phyloP scores from a whole-genome alignment of 53 echinoderm and acorn worm species.

The Henricia sp. region DNA sequence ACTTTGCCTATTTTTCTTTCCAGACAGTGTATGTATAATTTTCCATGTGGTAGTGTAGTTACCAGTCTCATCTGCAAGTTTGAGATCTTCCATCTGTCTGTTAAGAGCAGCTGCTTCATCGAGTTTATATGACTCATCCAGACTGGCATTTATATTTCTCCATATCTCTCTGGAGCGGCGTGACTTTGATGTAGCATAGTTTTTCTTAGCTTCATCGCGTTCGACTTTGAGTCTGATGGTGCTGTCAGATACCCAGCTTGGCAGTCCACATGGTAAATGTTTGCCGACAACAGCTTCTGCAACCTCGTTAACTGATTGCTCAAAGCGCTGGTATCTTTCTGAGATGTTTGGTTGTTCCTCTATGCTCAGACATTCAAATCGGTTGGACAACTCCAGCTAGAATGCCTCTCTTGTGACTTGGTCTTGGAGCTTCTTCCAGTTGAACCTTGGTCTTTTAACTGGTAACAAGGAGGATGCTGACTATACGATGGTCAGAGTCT shows the following conservation, averaged over 20 bases:
- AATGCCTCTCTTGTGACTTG: neutral
- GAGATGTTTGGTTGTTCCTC: neutral
- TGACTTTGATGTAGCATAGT: neutral
- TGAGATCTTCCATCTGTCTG: slow-evolving; percentile 42
- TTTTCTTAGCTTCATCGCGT: slow-evolving; percentile 28
- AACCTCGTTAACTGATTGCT: neutral
- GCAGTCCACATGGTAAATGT: slow-evolving; percentile 30
- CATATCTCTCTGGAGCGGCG: slow-evolving; percentile 35
- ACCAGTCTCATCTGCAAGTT: slow-evolving; percentile 4
- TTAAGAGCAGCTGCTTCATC: neutral
- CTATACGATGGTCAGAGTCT: slow-evolving; percentile 51
- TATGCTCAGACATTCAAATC: neutral
- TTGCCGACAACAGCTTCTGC: slow-evolving; percentile 38
- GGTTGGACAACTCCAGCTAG: slow-evolving; percentile 36
- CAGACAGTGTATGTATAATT: slow-evolving; percentile 34
- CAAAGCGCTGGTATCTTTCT: slow-evolving; percentile 19
- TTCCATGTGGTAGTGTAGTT: slow-evolving; percentile 51
- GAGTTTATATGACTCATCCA: slow-evolving; percentile 15
- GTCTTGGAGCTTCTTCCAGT: slow-evolving; percentile 25
- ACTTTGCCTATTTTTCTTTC: slow-evolving; percentile 14
- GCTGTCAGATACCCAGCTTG: slow-evolving; percentile 39
- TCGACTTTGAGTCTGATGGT: slow-evolving; percentile 8
- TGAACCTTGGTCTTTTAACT: slow-evolving; percentile 21
- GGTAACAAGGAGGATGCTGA: slow-evolving; percentile 11
- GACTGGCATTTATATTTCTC: slow-evolving; percentile 27